Percentiles rank a stretch among this genome's conserved stretches.
These are phyloP conservation scores for Macrostomum cliftonense DNA, from an alignment of 2,888 invertebrate species.

Conservation along the genomic window DNA sequence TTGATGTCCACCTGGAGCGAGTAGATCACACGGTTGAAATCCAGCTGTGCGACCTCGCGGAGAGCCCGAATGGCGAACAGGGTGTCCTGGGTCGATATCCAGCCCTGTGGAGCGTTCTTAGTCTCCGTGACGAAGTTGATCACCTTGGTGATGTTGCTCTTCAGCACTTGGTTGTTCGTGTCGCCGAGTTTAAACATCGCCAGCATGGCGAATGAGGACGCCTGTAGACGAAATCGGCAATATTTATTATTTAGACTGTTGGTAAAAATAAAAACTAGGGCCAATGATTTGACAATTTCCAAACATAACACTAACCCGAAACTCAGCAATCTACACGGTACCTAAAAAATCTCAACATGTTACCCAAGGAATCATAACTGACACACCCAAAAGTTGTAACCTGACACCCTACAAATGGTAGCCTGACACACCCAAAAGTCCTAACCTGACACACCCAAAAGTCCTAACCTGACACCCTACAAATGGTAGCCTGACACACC, in stretches of 20 bases:
- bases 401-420: too few relatives aligned
- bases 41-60: slow-evolving; percentile 23
- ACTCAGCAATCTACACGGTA: too few relatives aligned
- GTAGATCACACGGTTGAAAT: slow-evolving; percentile 28
- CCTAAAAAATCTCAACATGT: too few relatives aligned
- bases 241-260: too few relatives aligned
- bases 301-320: too few relatives aligned
- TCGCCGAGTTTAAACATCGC: slow-evolving; percentile 35
- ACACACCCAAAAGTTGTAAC: too few relatives aligned
- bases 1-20: slow-evolving; percentile 23
- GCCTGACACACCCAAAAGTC: too few relatives aligned
- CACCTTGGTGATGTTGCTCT: not conserved
- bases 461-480: not conserved
- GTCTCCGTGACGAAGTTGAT: not conserved
- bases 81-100: not conserved
- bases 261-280: too few relatives aligned
- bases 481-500: too few relatives aligned
- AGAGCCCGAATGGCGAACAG: not conserved
- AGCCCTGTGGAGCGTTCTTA: not conserved
- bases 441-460: not conserved
- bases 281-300: too few relatives aligned
- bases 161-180: not conserved
- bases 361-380: too few relatives aligned
- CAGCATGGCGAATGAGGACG: slow-evolving; percentile 53
- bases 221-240: too few relatives aligned